phyloP scores from a whole-genome alignment of 2,888 invertebrate genomes.

The Invenusta paracnida region DNA sequence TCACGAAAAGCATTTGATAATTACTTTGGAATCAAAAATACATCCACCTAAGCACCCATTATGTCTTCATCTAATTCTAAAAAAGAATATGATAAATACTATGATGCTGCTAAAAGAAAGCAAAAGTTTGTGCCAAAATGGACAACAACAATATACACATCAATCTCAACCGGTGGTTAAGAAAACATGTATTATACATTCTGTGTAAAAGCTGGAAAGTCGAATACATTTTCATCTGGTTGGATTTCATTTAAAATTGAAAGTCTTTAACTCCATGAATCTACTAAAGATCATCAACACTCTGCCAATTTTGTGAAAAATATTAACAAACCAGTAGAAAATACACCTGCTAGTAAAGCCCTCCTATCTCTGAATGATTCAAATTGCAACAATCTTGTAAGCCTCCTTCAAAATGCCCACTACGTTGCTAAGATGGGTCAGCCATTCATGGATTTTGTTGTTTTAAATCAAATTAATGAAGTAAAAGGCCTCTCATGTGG shows the following conservation, averaged over 20 bases:
- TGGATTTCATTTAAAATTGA: not conserved
- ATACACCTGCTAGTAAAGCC: not conserved
- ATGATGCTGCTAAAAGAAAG: not conserved
- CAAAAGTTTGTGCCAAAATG: not conserved
- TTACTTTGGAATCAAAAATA: not conserved
- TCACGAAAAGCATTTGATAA: not conserved
- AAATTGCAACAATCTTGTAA: not conserved
- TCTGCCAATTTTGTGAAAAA: not conserved
- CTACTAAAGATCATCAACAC: not conserved
- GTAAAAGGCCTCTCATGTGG: not conserved
- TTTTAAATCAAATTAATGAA: not conserved
- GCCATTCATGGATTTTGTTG: not conserved
- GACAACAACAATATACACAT: not conserved
- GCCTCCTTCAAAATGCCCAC: not conserved
- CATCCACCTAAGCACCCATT: not conserved
- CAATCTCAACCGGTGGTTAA: not conserved
- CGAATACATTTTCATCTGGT: not conserved
- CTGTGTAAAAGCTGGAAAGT: not conserved
- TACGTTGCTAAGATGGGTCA: not conserved
- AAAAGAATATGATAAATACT: not conserved
- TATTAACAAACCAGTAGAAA: not conserved
- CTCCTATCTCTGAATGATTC: not conserved
- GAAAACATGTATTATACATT: not conserved
- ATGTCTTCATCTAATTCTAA: not conserved
- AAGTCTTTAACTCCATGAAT: not conserved